A percentile compares a stretch with the other conserved stretches of the same genome.
phyloP scores from a whole-genome alignment of 2,888 invertebrate genomes.

The Cephalotes varians region DNA sequence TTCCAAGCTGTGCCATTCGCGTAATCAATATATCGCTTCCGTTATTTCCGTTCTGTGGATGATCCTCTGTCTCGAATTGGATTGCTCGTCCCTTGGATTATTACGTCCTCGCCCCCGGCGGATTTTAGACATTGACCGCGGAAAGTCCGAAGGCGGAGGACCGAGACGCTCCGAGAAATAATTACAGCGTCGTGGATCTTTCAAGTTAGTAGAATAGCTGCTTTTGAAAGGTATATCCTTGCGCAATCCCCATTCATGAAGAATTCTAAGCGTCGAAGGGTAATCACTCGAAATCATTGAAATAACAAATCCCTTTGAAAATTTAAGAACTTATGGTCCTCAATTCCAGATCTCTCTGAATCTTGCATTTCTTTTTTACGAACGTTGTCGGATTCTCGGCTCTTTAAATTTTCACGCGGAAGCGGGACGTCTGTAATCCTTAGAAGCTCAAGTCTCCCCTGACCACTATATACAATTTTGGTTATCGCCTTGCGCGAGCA shows the following conservation, averaged over 20 bases:
- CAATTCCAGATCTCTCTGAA: neutral
- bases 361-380: neutral
- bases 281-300: neutral
- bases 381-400: neutral
- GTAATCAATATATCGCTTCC: constrained; percentile 10
- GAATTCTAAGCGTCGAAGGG: neutral
- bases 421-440: too few relatives aligned
- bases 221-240: neutral
- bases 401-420: neutral
- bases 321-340: neutral
- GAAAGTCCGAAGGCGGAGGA: neutral
- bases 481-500: neutral
- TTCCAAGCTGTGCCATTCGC: neutral
- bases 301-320: neutral
- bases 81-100: neutral
- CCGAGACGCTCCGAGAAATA: neutral
- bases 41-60: neutral
- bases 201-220: too few relatives aligned
- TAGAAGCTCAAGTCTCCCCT: neutral
- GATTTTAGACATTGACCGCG: neutral
- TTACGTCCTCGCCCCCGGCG: neutral
- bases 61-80: neutral
- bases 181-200: constrained; percentile 10
- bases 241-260: neutral
- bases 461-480: neutral